These are phyloP conservation scores for Blomia tropicalis DNA, from an alignment of 2,888 invertebrate species.

Conservation along the genomic window DNA sequence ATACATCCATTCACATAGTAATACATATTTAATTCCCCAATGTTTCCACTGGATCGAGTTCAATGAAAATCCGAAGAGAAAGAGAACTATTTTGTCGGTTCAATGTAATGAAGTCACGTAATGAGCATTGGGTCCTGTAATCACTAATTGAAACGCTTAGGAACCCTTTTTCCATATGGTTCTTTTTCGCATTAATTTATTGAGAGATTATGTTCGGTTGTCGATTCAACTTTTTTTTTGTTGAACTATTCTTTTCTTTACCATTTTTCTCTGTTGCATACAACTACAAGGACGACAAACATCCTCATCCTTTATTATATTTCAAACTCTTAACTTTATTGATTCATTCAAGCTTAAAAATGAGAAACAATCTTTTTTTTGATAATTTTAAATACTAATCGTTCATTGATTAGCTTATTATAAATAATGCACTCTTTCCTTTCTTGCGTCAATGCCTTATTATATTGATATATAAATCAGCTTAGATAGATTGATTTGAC, in stretches of 20 bases:
- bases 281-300: no score
- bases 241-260: no score
- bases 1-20: no score
- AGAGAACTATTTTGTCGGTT: not conserved
- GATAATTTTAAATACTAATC: not conserved
- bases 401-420: not conserved
- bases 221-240: no score
- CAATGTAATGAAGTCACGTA: conserved; percentile 6
- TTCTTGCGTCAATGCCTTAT: not conserved
- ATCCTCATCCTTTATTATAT: no score
- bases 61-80: not conserved
- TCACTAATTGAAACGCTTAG: conserved; percentile 9
- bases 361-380: no score
- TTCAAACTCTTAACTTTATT: no score
- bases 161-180: not conserved
- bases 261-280: no score
- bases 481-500: not conserved
- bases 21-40: conserved; percentile 12
- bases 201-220: not conserved
- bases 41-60: no score
- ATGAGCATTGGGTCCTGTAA: conserved; percentile 5
- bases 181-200: conserved; percentile 8
- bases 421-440: not conserved
- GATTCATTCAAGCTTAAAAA: no score
- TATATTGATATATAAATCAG: not conserved